Evolutionary conservation across 2,888 invertebrate genomes (phyloP), one percentile per base, ranked within the genome.

Genomic region (Apodemia zela): DNA sequence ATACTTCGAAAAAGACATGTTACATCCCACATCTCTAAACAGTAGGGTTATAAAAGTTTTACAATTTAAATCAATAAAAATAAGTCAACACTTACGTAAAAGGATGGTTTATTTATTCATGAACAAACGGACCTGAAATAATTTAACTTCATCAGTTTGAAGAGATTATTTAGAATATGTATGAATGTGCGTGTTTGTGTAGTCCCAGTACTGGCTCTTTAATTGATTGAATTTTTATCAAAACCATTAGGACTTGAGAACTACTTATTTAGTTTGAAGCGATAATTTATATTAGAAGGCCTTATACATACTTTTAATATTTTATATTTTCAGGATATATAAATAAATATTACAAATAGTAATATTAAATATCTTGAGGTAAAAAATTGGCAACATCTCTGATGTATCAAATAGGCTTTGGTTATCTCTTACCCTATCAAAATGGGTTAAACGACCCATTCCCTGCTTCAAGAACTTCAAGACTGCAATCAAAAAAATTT

Each of bases 181-280:
- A 63, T 33, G 33, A 33, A 33, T 62, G 57, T 42, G 45, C 47
- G 47, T 59, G 25, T 13, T 15, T 42, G 60, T 49, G 54, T 35
- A 2, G 64, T 65, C 67, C 61, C 65, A 64, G 72, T 72, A 74
- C 69, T 73, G 75, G 68, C 75, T 75, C 67, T 66, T 68, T 74
- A 77, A 74, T 74, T 74, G 76, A 78, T 68, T 59, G 38, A 45
- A n/a, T 42, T 15, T 60, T 66, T 63, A 47, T 49, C 15, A 8
- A 11, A 18, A 17, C 18, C 8, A 49, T 18, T 13, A 18, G 10
- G 18, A 42, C 7, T 42, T 42, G 10, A 1, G 6, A 5, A 33
- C 33, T 33, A 33, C 33, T 33, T 33, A 8, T 33, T 7, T n/a
- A n/a, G n/a, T n/a, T n/a, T n/a, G n/a, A 33, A 33, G 33, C 8